Percentiles rank a stretch among this genome's conserved stretches.
Evolutionary conservation across 1,140 invertebrate genomes (phyloP).

Genomic region (Penaeus vannamei): DNA sequence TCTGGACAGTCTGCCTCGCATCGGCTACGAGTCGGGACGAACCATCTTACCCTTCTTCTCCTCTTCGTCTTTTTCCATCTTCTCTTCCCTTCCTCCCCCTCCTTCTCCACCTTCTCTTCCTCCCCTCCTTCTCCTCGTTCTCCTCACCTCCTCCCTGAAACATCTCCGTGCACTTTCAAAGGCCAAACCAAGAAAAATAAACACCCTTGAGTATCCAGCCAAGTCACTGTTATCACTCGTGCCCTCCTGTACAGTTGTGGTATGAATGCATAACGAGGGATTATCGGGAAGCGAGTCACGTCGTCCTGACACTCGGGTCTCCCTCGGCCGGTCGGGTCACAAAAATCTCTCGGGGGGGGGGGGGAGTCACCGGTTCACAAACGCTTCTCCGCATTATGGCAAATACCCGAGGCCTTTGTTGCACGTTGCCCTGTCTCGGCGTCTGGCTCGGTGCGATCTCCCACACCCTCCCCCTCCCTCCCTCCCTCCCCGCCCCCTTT

Average conservation of each 20-base stretch:
- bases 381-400: conserved; percentile 40
- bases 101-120: too few species aligned
- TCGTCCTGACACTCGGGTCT: conserved; percentile 14
- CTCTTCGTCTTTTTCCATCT: too few species aligned
- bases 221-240: conserved; percentile 60
- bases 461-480: neutral
- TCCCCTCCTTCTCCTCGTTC: neutral
- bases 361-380: conserved; percentile 55
- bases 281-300: conserved; percentile 52
- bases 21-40: too few species aligned
- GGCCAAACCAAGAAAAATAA: conserved; percentile 63
- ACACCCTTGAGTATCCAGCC: conserved; percentile 49
- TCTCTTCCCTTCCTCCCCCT: too few species aligned
- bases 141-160: conserved; percentile 45
- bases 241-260: conserved; percentile 48
- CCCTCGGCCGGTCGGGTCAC: conserved; percentile 32
- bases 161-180: conserved; percentile 55
- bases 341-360: conserved; percentile 61
- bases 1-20: too few species aligned
- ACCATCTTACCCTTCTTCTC: too few species aligned
- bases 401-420: conserved; percentile 61
- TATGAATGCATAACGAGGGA: conserved; percentile 58
- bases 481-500: too few species aligned
- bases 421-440: neutral
- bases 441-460: conserved; percentile 48